Evolutionary conservation across 2,888 invertebrate genomes (phyloP), one percentile per base, ranked within the genome.

Genomic region (Rosalia funebris): DNA sequence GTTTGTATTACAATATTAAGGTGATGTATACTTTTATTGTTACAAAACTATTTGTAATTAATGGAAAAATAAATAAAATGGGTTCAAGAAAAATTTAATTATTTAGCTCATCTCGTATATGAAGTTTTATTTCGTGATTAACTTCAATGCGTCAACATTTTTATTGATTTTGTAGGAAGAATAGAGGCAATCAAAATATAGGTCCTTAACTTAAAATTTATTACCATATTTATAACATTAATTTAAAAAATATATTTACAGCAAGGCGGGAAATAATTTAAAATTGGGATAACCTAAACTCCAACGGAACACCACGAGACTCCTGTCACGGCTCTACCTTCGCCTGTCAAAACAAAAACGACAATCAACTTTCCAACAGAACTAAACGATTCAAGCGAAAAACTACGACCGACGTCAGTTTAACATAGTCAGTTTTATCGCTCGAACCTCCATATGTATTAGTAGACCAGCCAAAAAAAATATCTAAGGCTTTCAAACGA

Each of bases 281-380:
- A 52, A 42, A 42, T 53, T 46, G 11, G 32, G 9, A 32, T 32
- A 46, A 32, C 42, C 53, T 53, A 53, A 17, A 19, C 42, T 42
- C 20, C 53, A 16, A 32, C 14, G 53, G 53, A 53, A 53, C 53
- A 31, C 42, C 53, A 42, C 17, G 4, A 9, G 42, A 2, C 53
- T 32, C 17, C 15, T 46, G 15, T 31, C 41, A 32, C 42, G n/a
- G 42, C 53, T 56, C 50, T 72, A 72, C 71, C 72, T 72, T 68
- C 66, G 70, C 72, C 72, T 72, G 71, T 67, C 62, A 65, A 72
- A 69, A 69, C 60, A 70, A 71, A 70, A 67, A 63, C 12, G 46
- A 36, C 36, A 44, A 44, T 44, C 36, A 44, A 36, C 47, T 37
- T 41, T 41, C 25, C 39, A 37, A 14, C 32, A 20, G 15, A 15